Evolutionary conservation across 2,797 vertebrate genomes (phyloP).

Genomic region (Macropus fuliginosus): DNA sequence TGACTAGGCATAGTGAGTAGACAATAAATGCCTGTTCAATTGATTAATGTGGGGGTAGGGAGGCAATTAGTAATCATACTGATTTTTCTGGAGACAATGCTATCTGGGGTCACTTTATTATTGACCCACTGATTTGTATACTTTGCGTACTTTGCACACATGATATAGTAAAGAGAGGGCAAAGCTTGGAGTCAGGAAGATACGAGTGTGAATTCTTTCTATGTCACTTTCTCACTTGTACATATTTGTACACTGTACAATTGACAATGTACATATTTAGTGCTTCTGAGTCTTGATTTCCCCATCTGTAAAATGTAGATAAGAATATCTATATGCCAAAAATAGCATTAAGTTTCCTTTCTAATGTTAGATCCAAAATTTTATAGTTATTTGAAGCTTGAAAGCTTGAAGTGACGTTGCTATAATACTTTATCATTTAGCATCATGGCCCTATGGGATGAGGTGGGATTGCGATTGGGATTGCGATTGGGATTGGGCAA

Average conservation of each 20-base stretch:
- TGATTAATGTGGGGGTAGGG: neutral
- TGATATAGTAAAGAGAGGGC: neutral
- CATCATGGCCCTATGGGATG: neutral
- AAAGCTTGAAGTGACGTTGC: neutral
- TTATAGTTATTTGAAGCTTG: neutral
- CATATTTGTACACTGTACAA: no score
- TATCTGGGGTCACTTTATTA: neutral
- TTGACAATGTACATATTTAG: neutral
- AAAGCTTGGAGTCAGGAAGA: neutral
- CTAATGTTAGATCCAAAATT: neutral
- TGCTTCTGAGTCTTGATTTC: neutral
- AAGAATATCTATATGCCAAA: neutral
- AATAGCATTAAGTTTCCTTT: neutral
- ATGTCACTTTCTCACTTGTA: neutral
- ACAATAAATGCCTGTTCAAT: neutral
- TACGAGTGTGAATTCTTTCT: neutral
- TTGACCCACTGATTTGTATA: neutral
- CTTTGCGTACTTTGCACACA: neutral
- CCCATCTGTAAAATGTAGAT: neutral
- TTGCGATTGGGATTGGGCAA: neutral
- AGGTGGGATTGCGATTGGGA: neutral
- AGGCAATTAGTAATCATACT: neutral
- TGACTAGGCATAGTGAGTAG: neutral
- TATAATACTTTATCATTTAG: neutral
- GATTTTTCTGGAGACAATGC: neutral